Evolutionary conservation across 2,113 vertebrate species (phyloP).

Genomic region (Triplophysa dalaica): DNA sequence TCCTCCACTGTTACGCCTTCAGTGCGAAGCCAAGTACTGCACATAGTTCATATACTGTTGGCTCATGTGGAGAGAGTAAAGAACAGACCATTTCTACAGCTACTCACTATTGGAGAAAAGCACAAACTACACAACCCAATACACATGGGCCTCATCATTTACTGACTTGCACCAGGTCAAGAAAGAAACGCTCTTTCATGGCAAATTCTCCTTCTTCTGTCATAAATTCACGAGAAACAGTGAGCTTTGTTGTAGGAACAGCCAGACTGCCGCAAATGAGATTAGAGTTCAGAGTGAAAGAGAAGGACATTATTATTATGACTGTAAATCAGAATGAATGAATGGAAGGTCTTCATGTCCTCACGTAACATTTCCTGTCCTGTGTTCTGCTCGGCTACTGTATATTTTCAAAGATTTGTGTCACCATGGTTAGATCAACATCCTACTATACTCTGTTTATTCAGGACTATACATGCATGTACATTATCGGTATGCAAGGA

Average conservation of each 20-base stretch:
- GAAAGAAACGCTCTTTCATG: conserved; percentile 37
- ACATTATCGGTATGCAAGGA: neutral
- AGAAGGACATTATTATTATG: conserved; percentile 32
- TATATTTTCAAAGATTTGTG: conserved; percentile 34
- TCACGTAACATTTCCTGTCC: conserved; percentile 55
- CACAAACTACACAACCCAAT: conserved; percentile 13
- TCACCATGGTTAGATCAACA: neutral
- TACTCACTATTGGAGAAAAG: conserved; percentile 41
- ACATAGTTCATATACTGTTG: conserved; percentile 38
- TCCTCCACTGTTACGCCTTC: conserved; percentile 81
- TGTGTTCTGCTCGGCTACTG: conserved; percentile 34
- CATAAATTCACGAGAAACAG: conserved; percentile 49
- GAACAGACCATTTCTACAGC: conserved; percentile 3
- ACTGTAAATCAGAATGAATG: conserved; percentile 61
- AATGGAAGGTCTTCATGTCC: conserved; percentile 59
- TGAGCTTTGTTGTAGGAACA: conserved; percentile 70
- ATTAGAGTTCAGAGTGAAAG: conserved; percentile 55
- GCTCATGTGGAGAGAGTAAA: conserved; percentile 11
- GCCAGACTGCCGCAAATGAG: conserved; percentile 64
- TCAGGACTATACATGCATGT: neutral
- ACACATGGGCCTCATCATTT: conserved; percentile 31
- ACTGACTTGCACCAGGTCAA: conserved; percentile 41
- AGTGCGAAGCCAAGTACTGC: conserved; percentile 59
- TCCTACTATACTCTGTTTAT: neutral
- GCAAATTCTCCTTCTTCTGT: conserved; percentile 15